Base-by-base conservation (phyloP, 2,888 invertebrate species). In the Merodon equestris region DNA sequence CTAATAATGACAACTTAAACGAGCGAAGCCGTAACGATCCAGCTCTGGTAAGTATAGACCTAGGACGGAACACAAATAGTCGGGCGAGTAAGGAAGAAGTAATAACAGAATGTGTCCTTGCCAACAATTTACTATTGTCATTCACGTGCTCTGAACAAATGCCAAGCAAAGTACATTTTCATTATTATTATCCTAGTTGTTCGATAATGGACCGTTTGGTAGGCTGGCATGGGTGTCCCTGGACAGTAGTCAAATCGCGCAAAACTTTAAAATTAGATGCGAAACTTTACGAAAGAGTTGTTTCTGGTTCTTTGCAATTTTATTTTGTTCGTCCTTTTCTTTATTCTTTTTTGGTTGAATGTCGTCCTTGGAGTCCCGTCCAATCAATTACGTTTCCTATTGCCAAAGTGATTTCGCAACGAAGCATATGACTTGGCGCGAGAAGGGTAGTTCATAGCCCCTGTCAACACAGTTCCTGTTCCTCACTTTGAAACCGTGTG, bases 1-100 rank as follows among this genome's bases (percentile, higher is more conserved):
- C 86, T 10, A 83, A 90, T 64, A 90, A 89, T 82, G 90, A 90
- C 38, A 90, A 90, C 82, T 89, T 88, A 17, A 90, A 90, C 82
- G 83, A 83, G 66, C 83, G 83, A 57, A 83, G 77, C 77, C 82
- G 79, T 72, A 84, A 84, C 81, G 84, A 84, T 84, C 83, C 85
- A 60, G 83, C 82, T 79, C 67, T 84, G 84, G 88, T 87, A 81
- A 85, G 84, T 83, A 51, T 1, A 45, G 54, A 27, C 2, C 56
- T 15, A 53, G 13, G 7, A 27, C 13, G 36, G 36, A 14, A n/a
- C 45, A n/a, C 50, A 3, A 58, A 36, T 38, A 13, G 5, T 15
- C 40, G 42, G 27, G 19, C 36, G 47, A 17, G 40, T 14, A n/a
- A n/a, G 72, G 48, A 60, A 19, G 36, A 15, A n/a, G 19, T 27